A percentile compares a stretch with the other conserved stretches of the same genome.
phyloP scores from a whole-genome alignment of 2,113 vertebrate genomes.

The Alosa alosa region DNA sequence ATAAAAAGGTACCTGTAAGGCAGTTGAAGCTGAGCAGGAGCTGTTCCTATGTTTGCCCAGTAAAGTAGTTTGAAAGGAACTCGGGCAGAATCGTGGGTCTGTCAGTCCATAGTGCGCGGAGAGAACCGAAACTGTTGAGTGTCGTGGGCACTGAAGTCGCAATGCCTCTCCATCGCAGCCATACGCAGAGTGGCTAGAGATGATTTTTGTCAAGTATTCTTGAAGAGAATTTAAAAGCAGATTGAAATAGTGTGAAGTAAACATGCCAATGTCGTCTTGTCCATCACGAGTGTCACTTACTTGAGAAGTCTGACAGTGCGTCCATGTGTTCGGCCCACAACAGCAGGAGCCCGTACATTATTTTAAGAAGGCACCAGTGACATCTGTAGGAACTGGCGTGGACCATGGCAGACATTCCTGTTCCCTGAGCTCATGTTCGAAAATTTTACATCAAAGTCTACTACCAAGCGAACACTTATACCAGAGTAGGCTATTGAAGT shows the following conservation, averaged over 20 bases:
- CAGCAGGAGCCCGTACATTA: slow-evolving; percentile 65
- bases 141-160: slow-evolving; percentile 86
- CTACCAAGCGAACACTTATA: neutral
- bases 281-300: slow-evolving; percentile 54
- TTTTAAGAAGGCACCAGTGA: slow-evolving; percentile 53
- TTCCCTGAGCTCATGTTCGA: slow-evolving; percentile 59
- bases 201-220: slow-evolving; percentile 93
- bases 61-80: neutral
- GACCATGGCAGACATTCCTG: slow-evolving; percentile 55
- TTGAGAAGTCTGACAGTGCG: slow-evolving; percentile 72
- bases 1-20: slow-evolving; percentile 81
- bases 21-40: slow-evolving; percentile 79
- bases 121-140: slow-evolving; percentile 89
- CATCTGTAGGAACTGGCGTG: slow-evolving; percentile 52
- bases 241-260: neutral
- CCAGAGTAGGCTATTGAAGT: neutral
- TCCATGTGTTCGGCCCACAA: slow-evolving; percentile 66
- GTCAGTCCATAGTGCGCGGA: slow-evolving; percentile 84
- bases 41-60: neutral
- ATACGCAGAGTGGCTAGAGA: slow-evolving; percentile 85
- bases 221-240: slow-evolving; percentile 43
- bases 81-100: neutral
- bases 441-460: neutral
- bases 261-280: neutral
- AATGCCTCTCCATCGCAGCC: slow-evolving; percentile 86